Base-by-base conservation (phyloP, 2,113 vertebrate genomes). In the Trinectes maculatus region DNA sequence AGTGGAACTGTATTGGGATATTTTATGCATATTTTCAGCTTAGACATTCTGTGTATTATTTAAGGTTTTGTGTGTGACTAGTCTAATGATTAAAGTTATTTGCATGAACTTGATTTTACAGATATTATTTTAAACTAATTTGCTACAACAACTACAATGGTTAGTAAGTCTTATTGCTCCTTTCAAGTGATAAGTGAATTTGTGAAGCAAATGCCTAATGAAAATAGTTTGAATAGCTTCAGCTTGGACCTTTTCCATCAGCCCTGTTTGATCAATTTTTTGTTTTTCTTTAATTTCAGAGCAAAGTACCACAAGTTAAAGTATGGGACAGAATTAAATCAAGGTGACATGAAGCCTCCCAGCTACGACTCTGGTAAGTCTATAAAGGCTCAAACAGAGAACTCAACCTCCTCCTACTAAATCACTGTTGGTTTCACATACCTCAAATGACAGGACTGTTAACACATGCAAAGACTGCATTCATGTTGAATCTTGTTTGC, bases 291-390 rank as follows among this genome's bases (percentile, higher is more conserved):
- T 21, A 3, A 26, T 76, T 75, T 51, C 89, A 99, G 98, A 92
- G 95, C 97, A 78, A 99, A 99, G 89, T 97, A 96, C 90, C 96
- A 99, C 90, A 99, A 99, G 87, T 94, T 98, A 91, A 99, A 99
- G 91, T 99, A 99, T 65, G 97, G 97, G 67, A 98, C 97, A 21
- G 98, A 99, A 81, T 91, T 99, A 86, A 98, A 96, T 92, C 98
- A 99, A 91, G 98, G 96, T 78, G 98, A 99, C 86, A 93, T 98
- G 95, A 99, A 98, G 74, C 96, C 96, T 70, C 98, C 98, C 3
- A 98, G 93, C 91, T 99, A 98, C 70, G 96, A 98, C 92, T 98
- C 96, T 44, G 98, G 97, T 99, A 95, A 94, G 95, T 80, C 36
- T 78, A 66, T 8, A 1, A 22, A 52, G 13, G 9, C 65, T 28